phyloP scores from a whole-genome alignment of 2,797 vertebrate species.

The Epinephelus malabaricus region DNA sequence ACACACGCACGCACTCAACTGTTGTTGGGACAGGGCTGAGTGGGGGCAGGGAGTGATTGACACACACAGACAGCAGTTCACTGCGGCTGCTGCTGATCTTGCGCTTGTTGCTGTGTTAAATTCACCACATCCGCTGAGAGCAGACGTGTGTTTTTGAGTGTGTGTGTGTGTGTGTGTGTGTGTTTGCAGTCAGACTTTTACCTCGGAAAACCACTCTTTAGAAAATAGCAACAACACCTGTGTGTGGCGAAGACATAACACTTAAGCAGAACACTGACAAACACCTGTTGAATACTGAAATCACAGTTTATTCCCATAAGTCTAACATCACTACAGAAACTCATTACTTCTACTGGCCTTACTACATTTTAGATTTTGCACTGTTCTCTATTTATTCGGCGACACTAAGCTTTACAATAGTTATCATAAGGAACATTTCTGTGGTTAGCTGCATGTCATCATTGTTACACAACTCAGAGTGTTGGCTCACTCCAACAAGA shows the following conservation, averaged over 20 bases:
- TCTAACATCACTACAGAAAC: not conserved
- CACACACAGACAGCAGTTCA: slow-evolving; percentile 50
- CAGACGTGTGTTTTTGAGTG: slow-evolving; percentile 4
- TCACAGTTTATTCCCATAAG: not conserved
- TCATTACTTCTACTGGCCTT: not conserved
- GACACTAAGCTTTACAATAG: too few species aligned
- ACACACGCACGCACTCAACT: slow-evolving; percentile 15
- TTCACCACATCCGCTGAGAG: slow-evolving; percentile 68
- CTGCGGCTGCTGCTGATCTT: slow-evolving; percentile 49
- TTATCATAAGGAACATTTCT: too few species aligned
- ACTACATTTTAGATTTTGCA: not conserved
- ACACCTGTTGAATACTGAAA: slow-evolving; percentile 38
- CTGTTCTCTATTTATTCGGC: too few species aligned
- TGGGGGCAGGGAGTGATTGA: slow-evolving; percentile 76
- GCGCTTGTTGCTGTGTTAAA: slow-evolving; percentile 21
- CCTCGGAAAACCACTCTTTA: slow-evolving; percentile 16
- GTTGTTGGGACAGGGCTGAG: slow-evolving; percentile 31
- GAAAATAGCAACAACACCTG: slow-evolving; percentile 45
- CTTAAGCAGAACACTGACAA: not conserved
- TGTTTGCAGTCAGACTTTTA: slow-evolving; percentile 9
- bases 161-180: not conserved
- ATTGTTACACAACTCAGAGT: slow-evolving; percentile 1
- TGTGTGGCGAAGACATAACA: not conserved
- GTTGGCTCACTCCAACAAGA: slow-evolving; percentile 1
- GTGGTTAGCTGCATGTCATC: too few species aligned